Evolutionary conservation across 1,140 invertebrate species (phyloP), one percentile per base, ranked within the genome.

Genomic region (Adoxophyes honmai): DNA sequence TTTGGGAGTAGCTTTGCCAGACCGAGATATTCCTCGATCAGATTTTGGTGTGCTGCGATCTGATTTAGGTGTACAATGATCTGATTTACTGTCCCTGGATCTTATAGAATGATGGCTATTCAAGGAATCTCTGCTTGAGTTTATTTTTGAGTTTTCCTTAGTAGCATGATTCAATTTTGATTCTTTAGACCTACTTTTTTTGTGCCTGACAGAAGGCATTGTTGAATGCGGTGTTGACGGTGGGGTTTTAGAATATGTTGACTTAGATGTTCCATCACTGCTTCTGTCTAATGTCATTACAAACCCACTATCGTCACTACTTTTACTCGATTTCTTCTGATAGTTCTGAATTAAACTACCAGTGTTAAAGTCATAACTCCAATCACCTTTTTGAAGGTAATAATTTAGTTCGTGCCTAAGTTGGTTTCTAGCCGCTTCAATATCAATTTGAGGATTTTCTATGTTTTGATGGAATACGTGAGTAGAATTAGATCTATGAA

Each of bases 401-500:
- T 89, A 86, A 55, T 89, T 89, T 8, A 87, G 61, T 74, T 89
- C 86, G 59, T 86, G 83, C 39, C 84, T 68, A 14, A 89, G 70
- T 75, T 87, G 83, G 71, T 85, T 86, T 3, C 86, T 74, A 36
- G 84, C 73, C 36, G 84, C 81, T 77, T 89, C 86, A 48, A 86
- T 83, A 55, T 89, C 84, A 55, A 82, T 81, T 56, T 84, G 75
- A 57, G 75, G 77, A 58, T 69, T 85, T 52, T 85, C 84, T 35
- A 78, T 57, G 70, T 81, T 88, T 75, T 88, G 86, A 64, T 87
- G 83, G 75, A 90, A 90, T n/a, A 86, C 83, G 62, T 90, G 88
- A 28, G 88, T 90, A 57, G 89, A 90, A 60, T 89, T 90, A 35
- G 89, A 90, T 67, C 88, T 82, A 73, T 90, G 88, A 64, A 90